Evolutionary conservation across 2,888 invertebrate species (phyloP), one percentile per base, ranked within the genome.

Genomic region (Dynastes grantii): DNA sequence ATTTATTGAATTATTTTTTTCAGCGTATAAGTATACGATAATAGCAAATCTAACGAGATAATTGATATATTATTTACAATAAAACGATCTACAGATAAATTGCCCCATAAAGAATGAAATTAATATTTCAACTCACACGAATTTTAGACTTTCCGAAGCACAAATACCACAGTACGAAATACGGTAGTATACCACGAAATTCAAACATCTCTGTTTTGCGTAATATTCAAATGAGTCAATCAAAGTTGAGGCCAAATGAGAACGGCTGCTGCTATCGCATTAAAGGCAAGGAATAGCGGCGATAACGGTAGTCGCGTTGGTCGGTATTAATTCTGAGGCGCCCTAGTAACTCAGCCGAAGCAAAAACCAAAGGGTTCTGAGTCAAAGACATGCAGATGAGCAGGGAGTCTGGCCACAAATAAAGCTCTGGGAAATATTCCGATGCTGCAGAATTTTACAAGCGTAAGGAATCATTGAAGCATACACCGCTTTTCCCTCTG

Each of bases 361-460:
- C 81, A 85, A 85, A 86, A 86, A 85, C 85, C 84, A 84, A 85
- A 85, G 84, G 85, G 85, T 85, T 84, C 83, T 78, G 61, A 75
- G 83, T 86, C 86, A 85, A 86, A 86, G 85, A 85, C 85, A 85
- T 85, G 86, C 85, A 85, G 85, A 86, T 86, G 82, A 83, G 83
- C 80, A 71, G 81, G 80, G 82, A 79, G 80, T 76, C 76, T 70
- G 79, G 80, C 81, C 81, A 64, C 81, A 81, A 82, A 82, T 82
- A 81, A 82, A 82, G 82, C 82, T 80, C 81, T 76, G 77, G 80
- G 81, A 81, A 82, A 82, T 81, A 80, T 82, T 81, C 79, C 76
- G 79, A 81, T 77, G 78, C 63, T 67, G 79, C 78, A 73, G 73
- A 81, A 82, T 81, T 82, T 81, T 82, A 80, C 79, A 65, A 78